Evolutionary conservation across 2,797 vertebrate genomes (phyloP).

Genomic region (Pseudotriccus pelzelni): DNA sequence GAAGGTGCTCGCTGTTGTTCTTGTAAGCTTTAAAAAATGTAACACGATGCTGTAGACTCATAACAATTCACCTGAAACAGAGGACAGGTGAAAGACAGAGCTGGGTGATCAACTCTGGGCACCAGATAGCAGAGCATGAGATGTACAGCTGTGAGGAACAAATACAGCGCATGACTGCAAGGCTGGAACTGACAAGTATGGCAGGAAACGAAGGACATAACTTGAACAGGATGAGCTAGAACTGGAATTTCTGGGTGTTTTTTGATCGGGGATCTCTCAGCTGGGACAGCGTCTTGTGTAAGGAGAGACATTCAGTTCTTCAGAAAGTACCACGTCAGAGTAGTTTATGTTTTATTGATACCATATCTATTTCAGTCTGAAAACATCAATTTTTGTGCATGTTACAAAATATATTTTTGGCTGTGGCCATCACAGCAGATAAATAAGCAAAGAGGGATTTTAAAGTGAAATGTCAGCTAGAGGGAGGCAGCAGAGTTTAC

Average conservation of each 20-base stretch:
- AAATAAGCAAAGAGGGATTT: not conserved
- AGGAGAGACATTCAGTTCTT: not conserved
- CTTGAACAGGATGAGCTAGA: not conserved
- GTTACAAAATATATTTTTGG: not conserved
- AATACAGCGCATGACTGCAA: not conserved
- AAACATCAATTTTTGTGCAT: not conserved
- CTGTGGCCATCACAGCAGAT: not conserved
- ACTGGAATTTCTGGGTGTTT: not conserved
- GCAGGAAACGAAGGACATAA: not conserved
- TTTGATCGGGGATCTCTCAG: not conserved
- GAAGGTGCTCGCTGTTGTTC: not conserved
- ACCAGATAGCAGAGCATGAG: not conserved
- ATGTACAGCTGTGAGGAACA: not conserved
- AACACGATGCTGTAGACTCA: not conserved
- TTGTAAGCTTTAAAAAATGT: not conserved
- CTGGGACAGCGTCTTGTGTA: rapidly evolving
- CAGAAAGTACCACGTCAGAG: not conserved
- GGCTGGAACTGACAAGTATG: not conserved
- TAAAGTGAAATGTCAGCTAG: not conserved
- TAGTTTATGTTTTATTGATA: not conserved
- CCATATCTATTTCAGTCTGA: not conserved
- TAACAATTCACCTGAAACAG: not conserved
- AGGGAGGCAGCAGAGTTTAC: not conserved
- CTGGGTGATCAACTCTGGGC: not conserved
- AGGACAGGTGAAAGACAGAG: not conserved